Base-by-base conservation (phyloP, 2,888 invertebrate genomes). In the Caenorhabditis sp. region DNA sequence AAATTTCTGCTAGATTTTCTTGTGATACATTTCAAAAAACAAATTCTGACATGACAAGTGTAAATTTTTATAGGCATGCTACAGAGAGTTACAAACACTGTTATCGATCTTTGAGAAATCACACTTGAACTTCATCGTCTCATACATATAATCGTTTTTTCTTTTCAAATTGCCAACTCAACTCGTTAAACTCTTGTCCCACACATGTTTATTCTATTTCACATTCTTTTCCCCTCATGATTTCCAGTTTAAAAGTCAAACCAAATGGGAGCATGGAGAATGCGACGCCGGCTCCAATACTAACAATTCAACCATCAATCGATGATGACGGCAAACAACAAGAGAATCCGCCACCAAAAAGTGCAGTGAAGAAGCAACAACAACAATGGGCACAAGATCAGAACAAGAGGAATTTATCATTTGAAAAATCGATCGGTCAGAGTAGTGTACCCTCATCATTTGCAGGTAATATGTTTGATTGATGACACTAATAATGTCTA, bases 181-280 rank as follows among this genome's bases (percentile, higher is more conserved):
- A n/a, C n/a, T n/a, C n/a, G n/a, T n/a, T n/a, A n/a, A n/a, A n/a
- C n/a, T n/a, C n/a, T n/a, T n/a, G n/a, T n/a, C n/a, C n/a, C n/a
- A n/a, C n/a, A n/a, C n/a, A n/a, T n/a, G n/a, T n/a, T n/a, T n/a
- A n/a, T n/a, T n/a, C n/a, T n/a, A n/a, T n/a, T n/a, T n/a, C n/a
- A n/a, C n/a, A 31, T 31, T 21, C 12, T 52, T 7, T 4, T 7
- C 20, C 5, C 52, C 20, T 23, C 52, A 52, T 52, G 4, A 52
- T 43, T 12, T 43, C 3, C 43, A 43, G 43, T 2, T 14, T 43
- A 2, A 43, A 43, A 43, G 31, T 31, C 5, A 31, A 23, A 4
- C 26, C 67, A 36, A 67, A 71, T 71, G 67, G 72, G 58, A 72
- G 63, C 23, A 72, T 72, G 72, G 72, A 72, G 67, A 52, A 72